Conservation (phyloP, 2,113 vertebrate species). For the Microcebus ravelobensis region DNA sequence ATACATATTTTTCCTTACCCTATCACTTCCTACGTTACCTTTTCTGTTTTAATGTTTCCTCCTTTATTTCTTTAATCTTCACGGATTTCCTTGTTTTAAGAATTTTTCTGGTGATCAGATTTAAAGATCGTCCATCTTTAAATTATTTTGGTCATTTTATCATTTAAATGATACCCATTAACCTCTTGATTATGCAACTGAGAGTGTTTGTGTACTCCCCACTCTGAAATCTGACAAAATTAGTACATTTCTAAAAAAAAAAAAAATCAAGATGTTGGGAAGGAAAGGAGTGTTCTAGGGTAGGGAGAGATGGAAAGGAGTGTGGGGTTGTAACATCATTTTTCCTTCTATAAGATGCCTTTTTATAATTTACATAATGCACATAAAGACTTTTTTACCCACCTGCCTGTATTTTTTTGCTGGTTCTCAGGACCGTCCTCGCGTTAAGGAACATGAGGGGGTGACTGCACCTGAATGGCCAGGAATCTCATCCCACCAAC, state of each 20-base stretch:
- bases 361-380: background rate
- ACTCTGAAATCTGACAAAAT: background rate
- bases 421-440: background rate
- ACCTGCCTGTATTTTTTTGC: background rate
- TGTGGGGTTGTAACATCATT: too few relatives aligned
- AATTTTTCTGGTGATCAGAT: background rate
- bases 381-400: background rate
- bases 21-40: background rate
- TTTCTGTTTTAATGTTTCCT: background rate
- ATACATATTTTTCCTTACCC: background rate
- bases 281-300: background rate
- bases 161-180: background rate
- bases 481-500: background rate
- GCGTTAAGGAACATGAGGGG: background rate
- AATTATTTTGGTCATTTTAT: background rate
- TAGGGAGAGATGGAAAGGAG: background rate
- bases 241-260: background rate
- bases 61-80: background rate
- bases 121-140: background rate
- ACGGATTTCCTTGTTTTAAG: background rate
- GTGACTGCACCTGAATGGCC: fast-evolving
- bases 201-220: background rate
- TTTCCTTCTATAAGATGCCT: too few relatives aligned
- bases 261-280: background rate
- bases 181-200: background rate